A percentile compares a stretch with the other conserved stretches of the same genome.
Conservation (phyloP, 2,888 invertebrate genomes). For the Ecliptopera silaceata region DNA sequence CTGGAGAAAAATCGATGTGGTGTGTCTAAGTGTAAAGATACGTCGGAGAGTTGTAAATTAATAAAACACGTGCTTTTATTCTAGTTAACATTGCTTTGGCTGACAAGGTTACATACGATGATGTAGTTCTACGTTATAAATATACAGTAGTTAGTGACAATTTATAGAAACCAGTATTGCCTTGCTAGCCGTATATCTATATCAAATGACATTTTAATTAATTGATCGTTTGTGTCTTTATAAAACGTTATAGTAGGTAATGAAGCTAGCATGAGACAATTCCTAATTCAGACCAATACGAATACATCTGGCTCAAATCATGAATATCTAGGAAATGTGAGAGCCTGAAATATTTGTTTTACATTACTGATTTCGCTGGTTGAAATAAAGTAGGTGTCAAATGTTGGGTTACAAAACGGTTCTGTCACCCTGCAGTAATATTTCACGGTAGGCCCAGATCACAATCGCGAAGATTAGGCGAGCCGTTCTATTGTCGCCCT, state of each 20-base stretch:
- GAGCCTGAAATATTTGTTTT: conserved; percentile 23
- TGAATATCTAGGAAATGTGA: conserved; percentile 15
- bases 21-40: neutral
- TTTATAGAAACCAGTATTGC: conserved; percentile 29
- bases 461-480: conserved; percentile 40
- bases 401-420: conserved; percentile 40
- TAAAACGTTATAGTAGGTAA: neutral
- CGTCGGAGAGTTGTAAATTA: conserved; percentile 14
- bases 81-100: conserved; percentile 30
- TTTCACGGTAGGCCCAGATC: conserved; percentile 40
- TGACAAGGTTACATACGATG: conserved; percentile 31
- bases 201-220: conserved; percentile 7
- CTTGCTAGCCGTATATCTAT: conserved; percentile 15
- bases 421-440: conserved; percentile 41
- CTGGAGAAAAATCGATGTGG: neutral
- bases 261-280: neutral
- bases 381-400: conserved; percentile 39
- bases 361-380: conserved; percentile 32
- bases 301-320: conserved; percentile 1
- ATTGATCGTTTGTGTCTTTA: conserved; percentile 2
- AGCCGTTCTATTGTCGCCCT: conserved; percentile 42
- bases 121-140: neutral
- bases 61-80: conserved; percentile 24
- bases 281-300: conserved; percentile 3
- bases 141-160: conserved; percentile 16